Conservation (phyloP, 2,797 vertebrate genomes). For the Hirundo rustica region DNA sequence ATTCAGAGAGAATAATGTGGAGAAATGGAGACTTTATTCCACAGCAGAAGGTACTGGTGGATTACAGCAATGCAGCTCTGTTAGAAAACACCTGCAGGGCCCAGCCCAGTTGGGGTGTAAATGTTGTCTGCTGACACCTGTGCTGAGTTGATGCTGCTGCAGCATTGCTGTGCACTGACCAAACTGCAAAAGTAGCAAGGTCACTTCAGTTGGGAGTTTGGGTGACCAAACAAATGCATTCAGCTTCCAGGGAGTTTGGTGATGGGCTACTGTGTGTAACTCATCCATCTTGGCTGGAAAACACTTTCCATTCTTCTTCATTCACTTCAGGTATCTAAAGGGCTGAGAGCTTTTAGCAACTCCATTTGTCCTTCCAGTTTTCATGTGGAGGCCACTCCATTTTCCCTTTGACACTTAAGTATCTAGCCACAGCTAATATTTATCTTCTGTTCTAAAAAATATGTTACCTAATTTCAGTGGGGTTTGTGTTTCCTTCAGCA, state of each 20-base stretch:
- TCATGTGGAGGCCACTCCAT: not conserved
- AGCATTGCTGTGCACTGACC: not conserved
- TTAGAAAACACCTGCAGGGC: not conserved
- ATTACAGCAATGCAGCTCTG: not conserved
- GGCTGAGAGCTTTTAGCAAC: not conserved
- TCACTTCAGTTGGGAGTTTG: not conserved
- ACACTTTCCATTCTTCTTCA: not conserved
- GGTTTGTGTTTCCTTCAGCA: not conserved
- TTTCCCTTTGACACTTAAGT: not conserved
- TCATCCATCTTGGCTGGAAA: not conserved
- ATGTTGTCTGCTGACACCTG: not conserved
- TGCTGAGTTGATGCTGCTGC: not conserved
- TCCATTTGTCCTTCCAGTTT: not conserved
- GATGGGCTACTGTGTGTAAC: not conserved
- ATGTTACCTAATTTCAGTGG: not conserved
- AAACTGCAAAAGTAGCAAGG: not conserved
- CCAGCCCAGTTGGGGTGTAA: not conserved
- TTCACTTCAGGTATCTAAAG: not conserved
- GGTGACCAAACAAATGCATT: not conserved
- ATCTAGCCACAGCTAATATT: not conserved
- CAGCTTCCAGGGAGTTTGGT: not conserved
- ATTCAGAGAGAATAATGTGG: not conserved
- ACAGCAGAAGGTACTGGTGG: not conserved
- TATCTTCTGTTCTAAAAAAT: not conserved
- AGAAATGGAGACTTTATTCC: not conserved